Evolutionary conservation across 1,140 invertebrate species (phyloP).

Genomic region (Eriocheir sinensis): DNA sequence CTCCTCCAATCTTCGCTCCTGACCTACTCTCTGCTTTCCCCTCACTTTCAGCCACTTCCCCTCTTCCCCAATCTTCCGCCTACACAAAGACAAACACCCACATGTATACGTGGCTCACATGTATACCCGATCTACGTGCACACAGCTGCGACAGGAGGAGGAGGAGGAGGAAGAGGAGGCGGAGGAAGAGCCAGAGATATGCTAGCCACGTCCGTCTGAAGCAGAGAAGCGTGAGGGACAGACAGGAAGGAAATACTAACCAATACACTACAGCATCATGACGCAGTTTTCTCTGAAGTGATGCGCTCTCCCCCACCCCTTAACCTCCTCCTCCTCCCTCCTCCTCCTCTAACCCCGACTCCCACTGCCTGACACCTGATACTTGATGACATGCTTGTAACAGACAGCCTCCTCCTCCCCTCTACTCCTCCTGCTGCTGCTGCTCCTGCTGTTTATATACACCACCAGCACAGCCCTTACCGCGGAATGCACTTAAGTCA

Average conservation of each 20-base stretch:
- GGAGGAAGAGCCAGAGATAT: background rate
- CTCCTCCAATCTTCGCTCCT: background rate
- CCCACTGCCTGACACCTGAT: background rate
- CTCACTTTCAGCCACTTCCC: too few species aligned
- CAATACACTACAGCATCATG: constrained; percentile 39
- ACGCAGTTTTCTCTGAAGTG: constrained; percentile 26
- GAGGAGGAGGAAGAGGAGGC: background rate
- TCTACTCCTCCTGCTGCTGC: background rate
- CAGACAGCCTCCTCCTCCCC: background rate
- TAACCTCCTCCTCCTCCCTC: background rate
- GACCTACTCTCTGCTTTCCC: background rate
- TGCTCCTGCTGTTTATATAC: background rate
- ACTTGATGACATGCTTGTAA: constrained; percentile 24
- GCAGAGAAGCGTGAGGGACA: constrained; percentile 1
- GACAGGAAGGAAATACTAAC: constrained; percentile 27
- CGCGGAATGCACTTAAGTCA: too few species aligned
- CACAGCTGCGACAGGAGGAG: background rate
- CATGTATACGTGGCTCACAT: constrained; percentile 5
- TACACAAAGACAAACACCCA: too few species aligned
- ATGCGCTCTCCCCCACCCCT: background rate
- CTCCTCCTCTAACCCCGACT: background rate
- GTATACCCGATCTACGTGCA: background rate
- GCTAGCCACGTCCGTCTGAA: constrained; percentile 1
- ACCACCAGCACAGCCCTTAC: background rate
- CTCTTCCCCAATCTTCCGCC: background rate